These are phyloP conservation scores for Celastrina argiolus DNA, from an alignment of 2,888 invertebrate genomes.

Conservation along the genomic window DNA sequence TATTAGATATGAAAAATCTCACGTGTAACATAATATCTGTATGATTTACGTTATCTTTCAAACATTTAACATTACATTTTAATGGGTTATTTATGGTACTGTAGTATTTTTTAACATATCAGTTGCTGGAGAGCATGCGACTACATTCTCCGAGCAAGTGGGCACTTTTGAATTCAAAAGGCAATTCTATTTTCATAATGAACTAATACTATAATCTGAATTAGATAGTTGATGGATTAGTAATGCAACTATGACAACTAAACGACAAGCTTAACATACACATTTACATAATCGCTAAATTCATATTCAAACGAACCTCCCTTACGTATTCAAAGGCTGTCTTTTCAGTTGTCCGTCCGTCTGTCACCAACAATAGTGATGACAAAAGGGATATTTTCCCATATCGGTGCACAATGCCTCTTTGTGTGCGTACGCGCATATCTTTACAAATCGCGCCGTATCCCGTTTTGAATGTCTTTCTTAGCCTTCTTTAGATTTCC, in stretches of 20 bases:
- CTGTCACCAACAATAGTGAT: conserved; percentile 67
- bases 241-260: conserved; percentile 37
- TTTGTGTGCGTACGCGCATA: conserved; percentile 52
- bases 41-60: conserved; percentile 28
- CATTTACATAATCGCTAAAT: conserved; percentile 47
- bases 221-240: conserved; percentile 22
- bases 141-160: not conserved
- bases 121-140: not conserved
- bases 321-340: conserved; percentile 66
- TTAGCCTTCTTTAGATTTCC: conserved; percentile 35
- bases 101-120: not conserved
- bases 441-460: conserved; percentile 49
- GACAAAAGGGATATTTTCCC: conserved; percentile 74
- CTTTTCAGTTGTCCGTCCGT: conserved; percentile 74
- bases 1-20: conserved; percentile 34
- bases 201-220: conserved; percentile 11
- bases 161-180: not conserved
- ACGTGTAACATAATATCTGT: conserved; percentile 30
- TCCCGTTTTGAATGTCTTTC: conserved; percentile 48
- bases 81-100: not conserved
- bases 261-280: conserved; percentile 29
- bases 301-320: conserved; percentile 43
- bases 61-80: conserved; percentile 8
- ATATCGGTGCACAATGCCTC: conserved; percentile 68
- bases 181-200: not conserved